Conservation (phyloP, 2,888 invertebrate genomes). For the Diarsia dahlii region DNA sequence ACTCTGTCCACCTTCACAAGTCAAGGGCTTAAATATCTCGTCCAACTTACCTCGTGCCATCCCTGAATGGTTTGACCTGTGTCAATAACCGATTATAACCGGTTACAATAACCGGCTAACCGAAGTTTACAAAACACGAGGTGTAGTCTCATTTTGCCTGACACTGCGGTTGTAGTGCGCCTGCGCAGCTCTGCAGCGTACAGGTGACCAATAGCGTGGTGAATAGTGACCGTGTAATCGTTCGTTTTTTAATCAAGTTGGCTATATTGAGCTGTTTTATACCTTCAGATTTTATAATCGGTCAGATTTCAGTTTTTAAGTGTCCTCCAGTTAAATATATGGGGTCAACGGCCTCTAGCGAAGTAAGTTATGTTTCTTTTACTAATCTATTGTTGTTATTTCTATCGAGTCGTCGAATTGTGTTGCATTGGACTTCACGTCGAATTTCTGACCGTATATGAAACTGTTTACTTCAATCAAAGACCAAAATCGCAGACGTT, state of each 20-base stretch:
- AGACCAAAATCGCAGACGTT: too few species aligned
- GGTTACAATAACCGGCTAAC: slow-evolving; percentile 65
- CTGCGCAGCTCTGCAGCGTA: slow-evolving; percentile 63
- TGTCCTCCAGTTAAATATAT: slow-evolving; percentile 74
- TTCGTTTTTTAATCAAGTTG: slow-evolving; percentile 33
- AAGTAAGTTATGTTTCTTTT: slow-evolving; percentile 70
- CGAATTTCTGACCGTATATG: too few species aligned
- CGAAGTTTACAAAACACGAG: slow-evolving; percentile 80
- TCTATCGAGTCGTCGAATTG: slow-evolving; percentile 1
- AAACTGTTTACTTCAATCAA: too few species aligned
- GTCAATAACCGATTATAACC: slow-evolving; percentile 67
- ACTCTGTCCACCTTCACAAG: not conserved
- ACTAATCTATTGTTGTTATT: slow-evolving; percentile 14
- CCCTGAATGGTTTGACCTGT: slow-evolving; percentile 67
- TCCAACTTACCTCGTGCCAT: slow-evolving; percentile 26
- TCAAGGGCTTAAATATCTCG: not conserved
- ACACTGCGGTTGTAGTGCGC: slow-evolving; percentile 65
- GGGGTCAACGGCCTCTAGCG: slow-evolving; percentile 80
- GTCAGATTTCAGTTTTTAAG: slow-evolving; percentile 62
- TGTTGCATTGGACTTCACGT: slow-evolving; percentile 8
- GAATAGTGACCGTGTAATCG: slow-evolving; percentile 37
- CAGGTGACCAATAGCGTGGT: slow-evolving; percentile 59
- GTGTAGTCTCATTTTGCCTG: slow-evolving; percentile 65
- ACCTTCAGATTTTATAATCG: slow-evolving; percentile 50
- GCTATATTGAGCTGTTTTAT: slow-evolving; percentile 18